A percentile compares a stretch with the other conserved stretches of the same genome.
Conservation (phyloP, 2,113 vertebrate genomes). For the Sylvicapra grimmia region DNA sequence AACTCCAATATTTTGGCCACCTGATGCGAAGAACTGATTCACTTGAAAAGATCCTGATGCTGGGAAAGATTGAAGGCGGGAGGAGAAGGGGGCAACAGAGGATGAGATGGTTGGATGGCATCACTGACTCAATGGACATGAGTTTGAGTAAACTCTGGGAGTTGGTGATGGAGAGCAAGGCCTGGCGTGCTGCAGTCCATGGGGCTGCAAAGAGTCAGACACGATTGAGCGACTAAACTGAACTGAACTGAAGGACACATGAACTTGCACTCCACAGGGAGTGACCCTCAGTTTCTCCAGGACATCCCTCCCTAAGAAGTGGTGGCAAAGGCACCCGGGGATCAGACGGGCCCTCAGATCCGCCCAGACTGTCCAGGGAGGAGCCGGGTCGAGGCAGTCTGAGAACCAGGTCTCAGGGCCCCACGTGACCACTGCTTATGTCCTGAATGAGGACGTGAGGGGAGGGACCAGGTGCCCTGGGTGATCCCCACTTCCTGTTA, state of each 20-base stretch:
- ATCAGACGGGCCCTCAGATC: neutral
- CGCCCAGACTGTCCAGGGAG: rapidly evolving
- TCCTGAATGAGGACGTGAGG: rapidly evolving
- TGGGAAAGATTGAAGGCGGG: neutral
- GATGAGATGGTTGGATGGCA: neutral
- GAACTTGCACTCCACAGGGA: rapidly evolving
- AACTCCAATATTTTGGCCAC: neutral
- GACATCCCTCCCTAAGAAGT: rapidly evolving
- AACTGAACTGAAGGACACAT: neutral
- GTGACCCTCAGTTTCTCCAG: neutral
- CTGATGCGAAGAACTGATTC: rapidly evolving
- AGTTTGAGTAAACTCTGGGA: neutral
- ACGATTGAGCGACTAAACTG: neutral
- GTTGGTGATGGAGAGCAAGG: neutral
- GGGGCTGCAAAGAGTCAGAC: neutral
- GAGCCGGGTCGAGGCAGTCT: neutral
- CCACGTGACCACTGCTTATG: rapidly evolving
- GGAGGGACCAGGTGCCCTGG: rapidly evolving
- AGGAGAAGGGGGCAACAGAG: neutral
- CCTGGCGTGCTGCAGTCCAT: rapidly evolving
- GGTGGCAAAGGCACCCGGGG: neutral
- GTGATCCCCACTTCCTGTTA: constrained; percentile 51
- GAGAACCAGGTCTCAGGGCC: neutral
- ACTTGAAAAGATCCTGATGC: neutral
- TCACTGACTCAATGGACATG: neutral